Conservation (phyloP, 2,113 vertebrate species). For the Numenius arquata region DNA sequence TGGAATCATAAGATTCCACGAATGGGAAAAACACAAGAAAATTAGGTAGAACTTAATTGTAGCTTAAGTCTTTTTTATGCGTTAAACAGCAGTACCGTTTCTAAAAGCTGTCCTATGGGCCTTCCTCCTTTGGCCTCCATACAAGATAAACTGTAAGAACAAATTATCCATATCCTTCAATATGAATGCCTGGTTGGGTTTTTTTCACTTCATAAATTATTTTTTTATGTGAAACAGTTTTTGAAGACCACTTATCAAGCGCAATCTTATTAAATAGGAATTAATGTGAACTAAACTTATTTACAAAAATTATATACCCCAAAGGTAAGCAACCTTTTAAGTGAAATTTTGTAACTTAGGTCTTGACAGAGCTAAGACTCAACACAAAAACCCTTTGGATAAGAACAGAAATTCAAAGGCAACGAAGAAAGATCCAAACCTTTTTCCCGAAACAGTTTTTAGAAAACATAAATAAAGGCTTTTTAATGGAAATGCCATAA, state of each 20-base stretch:
- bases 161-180: not conserved
- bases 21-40: not conserved
- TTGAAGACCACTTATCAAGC: not conserved
- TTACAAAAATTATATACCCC: not conserved
- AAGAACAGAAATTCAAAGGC: not conserved
- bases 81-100: not conserved
- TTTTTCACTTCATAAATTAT: not conserved
- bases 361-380: not conserved
- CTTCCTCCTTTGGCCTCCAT: not conserved
- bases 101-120: not conserved
- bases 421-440: not conserved
- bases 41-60: not conserved
- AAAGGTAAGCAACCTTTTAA: not conserved
- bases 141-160: not conserved
- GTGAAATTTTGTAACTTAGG: not conserved
- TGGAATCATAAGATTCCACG: not conserved
- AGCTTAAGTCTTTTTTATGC: not conserved
- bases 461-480: not conserved
- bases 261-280: not conserved
- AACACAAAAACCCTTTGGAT: not conserved
- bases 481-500: not conserved
- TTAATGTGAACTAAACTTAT: not conserved
- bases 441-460: not conserved
- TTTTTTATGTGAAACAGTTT: not conserved
- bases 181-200: accelerated